Evolutionary conservation across 2,888 invertebrate species (phyloP).

Genomic region (Stenurella melanura): DNA sequence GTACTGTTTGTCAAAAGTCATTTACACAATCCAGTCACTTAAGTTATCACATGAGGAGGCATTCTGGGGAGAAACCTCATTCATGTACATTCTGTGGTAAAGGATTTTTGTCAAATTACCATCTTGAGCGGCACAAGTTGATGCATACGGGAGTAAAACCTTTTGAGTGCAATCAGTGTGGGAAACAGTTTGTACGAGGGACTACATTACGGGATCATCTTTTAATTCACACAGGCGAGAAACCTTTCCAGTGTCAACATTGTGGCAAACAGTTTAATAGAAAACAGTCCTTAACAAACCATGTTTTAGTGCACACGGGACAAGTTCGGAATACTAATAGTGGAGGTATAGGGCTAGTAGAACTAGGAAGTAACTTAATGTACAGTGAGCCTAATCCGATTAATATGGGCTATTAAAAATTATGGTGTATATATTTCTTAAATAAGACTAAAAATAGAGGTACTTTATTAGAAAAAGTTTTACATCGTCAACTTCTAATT

Average conservation of each 20-base stretch:
- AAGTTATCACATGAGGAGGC: conserved; percentile 54
- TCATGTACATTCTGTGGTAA: conserved; percentile 52
- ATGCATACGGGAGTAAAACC: conserved; percentile 58
- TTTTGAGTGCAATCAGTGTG: conserved; percentile 61
- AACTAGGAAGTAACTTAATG: conserved; percentile 15
- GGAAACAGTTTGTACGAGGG: conserved; percentile 63
- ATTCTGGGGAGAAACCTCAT: conserved; percentile 53
- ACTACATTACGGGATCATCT: conserved; percentile 64
- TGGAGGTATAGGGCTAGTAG: neutral
- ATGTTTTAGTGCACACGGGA: conserved; percentile 51
- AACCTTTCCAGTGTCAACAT: conserved; percentile 63
- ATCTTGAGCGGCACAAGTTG: conserved; percentile 54
- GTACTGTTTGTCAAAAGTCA: conserved; percentile 52
- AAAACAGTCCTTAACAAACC: conserved; percentile 55
- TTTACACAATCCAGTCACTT: conserved; percentile 55
- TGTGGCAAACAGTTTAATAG: conserved; percentile 61
- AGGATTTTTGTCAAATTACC: conserved; percentile 53
- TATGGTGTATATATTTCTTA: neutral
- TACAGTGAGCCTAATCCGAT: conserved; percentile 9
- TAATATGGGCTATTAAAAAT: conserved; percentile 3
- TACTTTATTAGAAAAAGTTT: conserved; percentile 15
- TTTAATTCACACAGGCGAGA: conserved; percentile 62
- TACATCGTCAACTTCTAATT: neutral
- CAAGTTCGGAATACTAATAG: conserved; percentile 32
- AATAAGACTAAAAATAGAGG: conserved; percentile 9